Conservation (phyloP, 2,888 invertebrate species). For the Agrochola lychnidis region DNA sequence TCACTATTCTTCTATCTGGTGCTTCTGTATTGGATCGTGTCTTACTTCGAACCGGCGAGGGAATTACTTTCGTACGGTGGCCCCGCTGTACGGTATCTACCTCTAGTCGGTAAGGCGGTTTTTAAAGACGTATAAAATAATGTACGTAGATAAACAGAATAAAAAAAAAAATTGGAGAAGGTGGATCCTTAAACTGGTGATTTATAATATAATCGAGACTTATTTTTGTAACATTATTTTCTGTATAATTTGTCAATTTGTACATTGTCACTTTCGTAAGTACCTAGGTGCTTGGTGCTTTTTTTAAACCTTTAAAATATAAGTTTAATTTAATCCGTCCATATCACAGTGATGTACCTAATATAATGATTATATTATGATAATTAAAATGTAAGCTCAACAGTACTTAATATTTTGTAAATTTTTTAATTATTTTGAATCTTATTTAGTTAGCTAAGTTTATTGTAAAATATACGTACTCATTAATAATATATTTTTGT, state of each 20-base stretch:
- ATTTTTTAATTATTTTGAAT: background rate
- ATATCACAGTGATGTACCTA: slow-evolving; percentile 8
- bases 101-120: slow-evolving; percentile 84
- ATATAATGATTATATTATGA: background rate
- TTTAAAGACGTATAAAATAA: slow-evolving; percentile 69
- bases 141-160: background rate
- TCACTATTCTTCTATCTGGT: slow-evolving; percentile 87
- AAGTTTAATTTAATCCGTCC: slow-evolving; percentile 17
- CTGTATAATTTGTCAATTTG: background rate
- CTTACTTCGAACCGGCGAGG: slow-evolving; percentile 77
- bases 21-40: slow-evolving; percentile 83
- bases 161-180: background rate
- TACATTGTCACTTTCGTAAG: background rate
- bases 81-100: slow-evolving; percentile 80
- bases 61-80: slow-evolving; percentile 79
- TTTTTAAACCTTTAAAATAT: background rate
- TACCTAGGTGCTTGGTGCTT: slow-evolving; percentile 38
- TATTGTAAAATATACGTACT: slow-evolving; percentile 12
- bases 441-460: background rate
- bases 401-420: background rate
- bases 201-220: slow-evolving; percentile 6
- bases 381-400: background rate
- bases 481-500: slow-evolving; percentile 7
- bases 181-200: slow-evolving; percentile 4
- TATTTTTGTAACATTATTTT: slow-evolving; percentile 8